Base-by-base conservation (phyloP, 2,888 invertebrate genomes). In the Vesta saturnalis region DNA sequence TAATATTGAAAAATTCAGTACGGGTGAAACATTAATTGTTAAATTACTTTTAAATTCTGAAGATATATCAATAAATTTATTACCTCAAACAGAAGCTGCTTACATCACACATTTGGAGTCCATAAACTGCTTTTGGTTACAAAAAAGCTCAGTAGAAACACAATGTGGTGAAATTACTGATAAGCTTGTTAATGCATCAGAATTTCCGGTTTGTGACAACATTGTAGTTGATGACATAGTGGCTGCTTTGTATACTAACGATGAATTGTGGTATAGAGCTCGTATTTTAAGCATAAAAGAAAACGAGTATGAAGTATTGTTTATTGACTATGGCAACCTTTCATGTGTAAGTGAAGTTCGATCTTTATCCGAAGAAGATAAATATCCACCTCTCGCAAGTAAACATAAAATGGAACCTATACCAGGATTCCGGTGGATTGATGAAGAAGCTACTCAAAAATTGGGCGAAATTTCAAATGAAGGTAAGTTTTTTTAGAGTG, bases 41-140 rank as follows among this genome's bases (percentile, higher is more conserved):
- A 89, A 90, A 77, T 82, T 94, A 18, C 82, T 85, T 16, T 78
- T 89, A 0, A 86, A 91, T 59, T 89, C 88, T 0, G 87, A 87
- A 68, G 90, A 92, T 58, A 87, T 94, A 0, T 86, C 88, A 0
- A 88, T 89, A 43, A 87, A 88, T 62, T 79, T 93, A 14, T 72
- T 80, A 43, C 81, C 83, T 0, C 65, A 72, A 35, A 80, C 78
- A 1, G 77, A 76, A 66, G 76, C 79, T 14, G 90, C 89, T 0
- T 85, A 85, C 72, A 86, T 93, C 22, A 88, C 89, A 68, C 90
- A 91, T 73, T 87, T 89, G 35, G 91, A 91, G 76, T 87, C 88
- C 30, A 90, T 92, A 0, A 89, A 89, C 16, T 88, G 89, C 70
- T 91, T 93, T 82, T 92, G 90, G 88, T 82, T 93, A 14, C 91